phyloP scores from a whole-genome alignment of 92 coral and sea anemone species.

The Zoanthus sociatus region DNA sequence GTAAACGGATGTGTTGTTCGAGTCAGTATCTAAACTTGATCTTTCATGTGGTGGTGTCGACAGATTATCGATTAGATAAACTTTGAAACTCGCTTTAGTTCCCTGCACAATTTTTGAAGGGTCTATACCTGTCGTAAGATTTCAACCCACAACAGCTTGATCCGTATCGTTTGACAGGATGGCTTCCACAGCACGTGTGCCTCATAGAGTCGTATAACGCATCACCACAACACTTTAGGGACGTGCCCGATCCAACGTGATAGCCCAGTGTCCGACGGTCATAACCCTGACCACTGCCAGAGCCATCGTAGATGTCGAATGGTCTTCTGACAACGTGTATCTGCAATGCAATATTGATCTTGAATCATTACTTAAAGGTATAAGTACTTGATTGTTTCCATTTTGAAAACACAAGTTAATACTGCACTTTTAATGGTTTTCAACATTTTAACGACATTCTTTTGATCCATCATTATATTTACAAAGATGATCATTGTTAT shows the following conservation, averaged over 20 bases:
- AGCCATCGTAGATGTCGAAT: not conserved
- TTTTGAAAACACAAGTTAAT: too few relatives aligned
- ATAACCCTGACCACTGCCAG: not conserved
- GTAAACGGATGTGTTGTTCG: too few relatives aligned
- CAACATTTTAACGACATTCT: too few relatives aligned
- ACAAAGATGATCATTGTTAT: too few relatives aligned
- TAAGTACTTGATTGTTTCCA: too few relatives aligned
- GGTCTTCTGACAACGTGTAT: not conserved
- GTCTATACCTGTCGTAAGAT: constrained; percentile 17
- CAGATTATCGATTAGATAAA: too few relatives aligned
- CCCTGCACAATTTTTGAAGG: too few relatives aligned
- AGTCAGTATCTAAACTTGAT: too few relatives aligned
- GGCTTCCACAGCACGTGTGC: constrained; percentile 48
- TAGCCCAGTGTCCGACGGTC: not conserved
- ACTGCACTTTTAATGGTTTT: too few relatives aligned
- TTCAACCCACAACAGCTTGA: constrained; percentile 10
- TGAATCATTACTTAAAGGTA: not conserved
- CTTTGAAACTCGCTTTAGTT: too few relatives aligned
- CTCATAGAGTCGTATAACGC: constrained; percentile 3
- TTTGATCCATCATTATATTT: too few relatives aligned
- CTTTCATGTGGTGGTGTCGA: too few relatives aligned
- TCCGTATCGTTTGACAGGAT: not conserved
- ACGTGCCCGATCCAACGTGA: not conserved
- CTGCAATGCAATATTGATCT: not conserved
- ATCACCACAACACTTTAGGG: constrained; percentile 46